Base-by-base conservation (phyloP, 2,797 vertebrate species). In the Bufotes viridis region DNA sequence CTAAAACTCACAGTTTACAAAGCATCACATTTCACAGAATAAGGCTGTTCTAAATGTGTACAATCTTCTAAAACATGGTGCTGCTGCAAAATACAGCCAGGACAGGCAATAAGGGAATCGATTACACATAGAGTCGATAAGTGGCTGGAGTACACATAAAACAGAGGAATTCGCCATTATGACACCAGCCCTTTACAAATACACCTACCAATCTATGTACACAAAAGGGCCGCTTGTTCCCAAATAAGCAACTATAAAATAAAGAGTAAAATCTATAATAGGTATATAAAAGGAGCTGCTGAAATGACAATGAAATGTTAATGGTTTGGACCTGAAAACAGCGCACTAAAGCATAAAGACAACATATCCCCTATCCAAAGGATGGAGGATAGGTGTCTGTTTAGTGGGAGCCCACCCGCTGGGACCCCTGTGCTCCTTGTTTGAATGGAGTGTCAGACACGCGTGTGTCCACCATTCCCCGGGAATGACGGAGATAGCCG, bases 1-100 rank as follows among this genome's bases (percentile, higher is more conserved):
- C 42, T 76, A 61, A 82, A 76, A 82, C 61, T 81, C 60, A 87
- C 65, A 75, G 80, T 86, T 89, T 72, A 89, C 57, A 81, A 80
- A 83, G 55, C 51, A 82, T 85, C 61, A 76, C 20, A 26, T 82
- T 74, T 86, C 63, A 83, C 60, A 86, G 29, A 55, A 61, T 42
- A 70, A 89, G 51, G 69, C 69, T 34, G 58, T 76, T 86, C 11
- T 58, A 34, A 55, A 72, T 14, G 63, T 49, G 42, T 78, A 79
- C 53, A 72, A 67, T 60, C 72, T 53, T 86, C 20, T 76, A 58
- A 86, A 85, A 67, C 57, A 42, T 29, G 29, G 34, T 11, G 75
- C 24, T 49, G 11, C 26, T 34, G 81, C 8, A 42, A 83, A 76
- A 63, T 72, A 70, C 87, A 84, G 60, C 11, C 6, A 55, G n/a